phyloP scores from a whole-genome alignment of 2,888 invertebrate species.

The Cerceris rybyensis region DNA sequence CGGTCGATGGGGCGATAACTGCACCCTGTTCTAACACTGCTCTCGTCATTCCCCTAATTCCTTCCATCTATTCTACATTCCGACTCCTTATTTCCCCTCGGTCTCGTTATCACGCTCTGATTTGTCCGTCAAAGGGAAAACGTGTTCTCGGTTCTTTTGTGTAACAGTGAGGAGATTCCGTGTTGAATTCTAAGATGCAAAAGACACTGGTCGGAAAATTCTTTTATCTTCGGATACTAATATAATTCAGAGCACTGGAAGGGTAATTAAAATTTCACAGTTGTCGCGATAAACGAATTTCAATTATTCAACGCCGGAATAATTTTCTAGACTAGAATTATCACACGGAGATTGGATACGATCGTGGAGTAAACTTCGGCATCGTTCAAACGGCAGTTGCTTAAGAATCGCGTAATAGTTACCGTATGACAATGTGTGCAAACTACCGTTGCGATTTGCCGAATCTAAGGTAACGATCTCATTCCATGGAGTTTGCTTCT shows the following conservation, averaged over 20 bases:
- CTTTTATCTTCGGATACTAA: slow-evolving; percentile 53
- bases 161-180: slow-evolving; percentile 10
- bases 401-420: slow-evolving; percentile 11
- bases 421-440: slow-evolving; percentile 13
- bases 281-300: slow-evolving; percentile 7
- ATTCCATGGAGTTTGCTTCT: slow-evolving; percentile 39
- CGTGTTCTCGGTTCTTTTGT: slow-evolving; percentile 4
- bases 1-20: slow-evolving; percentile 14
- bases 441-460: slow-evolving; percentile 32
- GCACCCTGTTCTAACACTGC: neutral
- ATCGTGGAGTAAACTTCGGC: neutral
- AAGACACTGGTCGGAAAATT: neutral
- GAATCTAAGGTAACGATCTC: slow-evolving; percentile 48
- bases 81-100: too few species aligned
- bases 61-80: neutral
- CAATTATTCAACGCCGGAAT: neutral
- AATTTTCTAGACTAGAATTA: neutral
- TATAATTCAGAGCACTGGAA: slow-evolving; percentile 55
- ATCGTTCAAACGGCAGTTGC: neutral
- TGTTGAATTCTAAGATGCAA: slow-evolving; percentile 1
- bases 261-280: slow-evolving; percentile 57
- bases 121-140: slow-evolving; percentile 26
- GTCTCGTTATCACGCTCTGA: slow-evolving; percentile 38
- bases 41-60: neutral
- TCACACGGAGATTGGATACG: neutral